Evolutionary conservation across 2,113 vertebrate species (phyloP).

Genomic region (Malurus elegans): DNA sequence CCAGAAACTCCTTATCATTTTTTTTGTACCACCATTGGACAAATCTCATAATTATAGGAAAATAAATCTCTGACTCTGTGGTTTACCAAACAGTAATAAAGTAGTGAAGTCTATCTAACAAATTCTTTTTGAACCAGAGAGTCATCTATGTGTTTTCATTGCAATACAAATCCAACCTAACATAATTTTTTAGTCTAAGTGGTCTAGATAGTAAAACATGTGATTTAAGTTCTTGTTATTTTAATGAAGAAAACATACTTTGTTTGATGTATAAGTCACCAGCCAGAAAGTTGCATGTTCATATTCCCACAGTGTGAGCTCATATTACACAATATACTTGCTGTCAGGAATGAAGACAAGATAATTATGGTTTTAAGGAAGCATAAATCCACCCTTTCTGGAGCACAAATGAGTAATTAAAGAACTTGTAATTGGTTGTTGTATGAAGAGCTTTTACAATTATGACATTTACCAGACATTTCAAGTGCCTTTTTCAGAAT

Average conservation of each 20-base stretch:
- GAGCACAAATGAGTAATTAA: conserved; percentile 73
- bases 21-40: not conserved
- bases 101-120: not conserved
- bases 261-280: conserved; percentile 38
- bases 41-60: not conserved
- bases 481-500: conserved; percentile 26
- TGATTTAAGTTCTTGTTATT: conserved; percentile 57
- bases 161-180: not conserved
- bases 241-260: conserved; percentile 64
- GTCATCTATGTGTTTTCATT: not conserved
- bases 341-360: conserved; percentile 73
- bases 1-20: not conserved
- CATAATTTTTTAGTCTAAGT: not conserved
- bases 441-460: conserved; percentile 64
- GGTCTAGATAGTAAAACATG: conserved; percentile 35
- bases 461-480: conserved; percentile 61
- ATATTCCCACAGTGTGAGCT: conserved; percentile 67
- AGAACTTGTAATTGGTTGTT: conserved; percentile 74
- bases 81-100: not conserved
- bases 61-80: not conserved
- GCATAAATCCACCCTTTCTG: conserved; percentile 60
- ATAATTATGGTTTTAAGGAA: conserved; percentile 76
- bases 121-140: not conserved
- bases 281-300: conserved; percentile 38
- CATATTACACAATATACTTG: conserved; percentile 66